Base-by-base conservation (phyloP, 2,797 vertebrate species). In the Pagetopsis macropterus region DNA sequence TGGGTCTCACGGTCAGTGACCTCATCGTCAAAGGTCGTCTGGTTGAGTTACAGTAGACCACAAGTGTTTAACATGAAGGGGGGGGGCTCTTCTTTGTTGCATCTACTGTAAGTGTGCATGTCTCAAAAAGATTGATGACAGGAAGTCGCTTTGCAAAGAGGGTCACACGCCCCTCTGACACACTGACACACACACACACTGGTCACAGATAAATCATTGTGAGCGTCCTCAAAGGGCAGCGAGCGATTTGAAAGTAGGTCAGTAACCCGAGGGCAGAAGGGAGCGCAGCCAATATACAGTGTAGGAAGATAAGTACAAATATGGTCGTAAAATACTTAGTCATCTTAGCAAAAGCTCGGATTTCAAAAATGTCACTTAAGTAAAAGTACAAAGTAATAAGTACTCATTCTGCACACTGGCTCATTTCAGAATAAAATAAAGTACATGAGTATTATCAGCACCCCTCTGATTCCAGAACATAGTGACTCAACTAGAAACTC, bases 161-260 rank as follows among this genome's bases (percentile, higher is more conserved):
- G 76, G 78, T 81, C 78, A 75, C 27, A 23, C 21, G 14, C 6
- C 45, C 48, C 3, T 74, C 65, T 85, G 85, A 84, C 89, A 90
- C 83, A 89, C 78, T 88, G 87, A 89, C 90, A 90, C 76, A 84
- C 65, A 83, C 63, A 57, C 49, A 23, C n/a, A 12, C 71, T 65
- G 49, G 8, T 51, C 64, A 76, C 78, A 82, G 62, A 81, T 78
- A 76, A 84, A 85, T 88, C 88, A 84, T 72, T 89, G 67, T 65
- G 68, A 72, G 74, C 19, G 41, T 72, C 60, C 68, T 41, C 64
- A 75, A 79, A 41, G 62, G 65, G 66, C 66, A 71, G 37, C 55
- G 3, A 77, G 50, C 54, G 68, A 74, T 76, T 14, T 21, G 66
- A 70, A 93, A 90, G 77, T 91, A 82, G 91, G 91, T 87, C 92